These are phyloP conservation scores for Anoplophora glabripennis DNA, from an alignment of 1,140 invertebrate species.

Conservation along the genomic window DNA sequence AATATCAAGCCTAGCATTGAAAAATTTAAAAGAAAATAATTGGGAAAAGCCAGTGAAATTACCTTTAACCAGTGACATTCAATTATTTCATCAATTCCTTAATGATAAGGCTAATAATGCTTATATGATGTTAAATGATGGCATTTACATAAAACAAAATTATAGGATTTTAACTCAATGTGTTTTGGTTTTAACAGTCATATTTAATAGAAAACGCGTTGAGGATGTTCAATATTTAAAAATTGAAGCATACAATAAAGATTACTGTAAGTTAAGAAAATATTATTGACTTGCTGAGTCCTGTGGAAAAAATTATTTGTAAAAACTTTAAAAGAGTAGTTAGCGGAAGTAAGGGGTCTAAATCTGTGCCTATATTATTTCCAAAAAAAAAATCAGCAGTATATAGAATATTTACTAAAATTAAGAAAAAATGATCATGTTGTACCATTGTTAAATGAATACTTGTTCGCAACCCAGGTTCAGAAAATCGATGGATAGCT, in stretches of 20 bases:
- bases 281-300: constrained; percentile 6
- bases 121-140: neutral
- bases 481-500: constrained; percentile 17
- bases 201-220: constrained; percentile 25
- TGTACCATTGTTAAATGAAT: constrained; percentile 24
- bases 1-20: constrained; percentile 18
- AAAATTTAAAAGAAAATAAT: constrained; percentile 16
- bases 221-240: constrained; percentile 27
- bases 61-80: constrained; percentile 3
- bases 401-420: neutral
- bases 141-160: no score
- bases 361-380: constrained; percentile 23
- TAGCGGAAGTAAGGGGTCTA: constrained; percentile 11
- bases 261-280: constrained; percentile 3
- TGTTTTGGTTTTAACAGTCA: constrained; percentile 9
- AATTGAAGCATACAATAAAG: constrained; percentile 8
- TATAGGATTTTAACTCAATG: constrained; percentile 25
- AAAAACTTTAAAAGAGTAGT: constrained; percentile 23
- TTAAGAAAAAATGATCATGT: constrained; percentile 7
- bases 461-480: constrained; percentile 26
- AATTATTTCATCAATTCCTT: constrained; percentile 10
- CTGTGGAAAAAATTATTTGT: constrained; percentile 14
- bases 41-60: constrained; percentile 16
- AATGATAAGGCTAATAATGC: constrained; percentile 6
- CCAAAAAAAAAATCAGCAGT: constrained; percentile 12